Conservation (phyloP, 2,888 invertebrate species). For the Zaprionus obscuricornis region DNA sequence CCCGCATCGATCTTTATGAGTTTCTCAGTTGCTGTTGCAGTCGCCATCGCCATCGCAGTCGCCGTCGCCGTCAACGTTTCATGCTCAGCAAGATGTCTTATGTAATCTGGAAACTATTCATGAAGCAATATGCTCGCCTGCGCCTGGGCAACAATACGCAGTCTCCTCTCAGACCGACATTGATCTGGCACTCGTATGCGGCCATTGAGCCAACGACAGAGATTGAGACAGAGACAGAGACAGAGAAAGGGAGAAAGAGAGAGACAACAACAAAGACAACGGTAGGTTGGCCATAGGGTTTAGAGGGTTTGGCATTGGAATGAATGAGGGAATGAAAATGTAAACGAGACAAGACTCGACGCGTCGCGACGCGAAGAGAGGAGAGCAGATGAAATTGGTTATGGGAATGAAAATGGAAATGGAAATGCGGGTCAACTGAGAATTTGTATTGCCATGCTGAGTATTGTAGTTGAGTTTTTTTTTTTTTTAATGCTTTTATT, state of each 20-base stretch:
- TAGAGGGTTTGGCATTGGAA: constrained; percentile 19
- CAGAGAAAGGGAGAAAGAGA: neutral
- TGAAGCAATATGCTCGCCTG: constrained; percentile 81
- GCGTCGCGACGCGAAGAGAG: too few relatives aligned
- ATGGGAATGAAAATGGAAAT: constrained; percentile 10
- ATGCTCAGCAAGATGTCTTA: constrained; percentile 75
- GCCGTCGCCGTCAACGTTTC: constrained; percentile 8
- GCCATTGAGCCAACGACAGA: constrained; percentile 43
- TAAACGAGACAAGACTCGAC: too few relatives aligned
- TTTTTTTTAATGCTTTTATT: too few relatives aligned
- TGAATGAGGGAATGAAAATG: constrained; percentile 22
- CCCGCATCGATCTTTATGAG: constrained; percentile 61
- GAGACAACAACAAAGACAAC: constrained; percentile 2
- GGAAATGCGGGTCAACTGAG: constrained; percentile 49
- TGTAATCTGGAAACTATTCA: constrained; percentile 82
- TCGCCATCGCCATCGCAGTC: neutral
- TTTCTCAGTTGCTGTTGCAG: constrained; percentile 12
- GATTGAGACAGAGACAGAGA: constrained; percentile 15
- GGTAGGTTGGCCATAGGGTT: constrained; percentile 36
- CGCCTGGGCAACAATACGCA: constrained; percentile 73
- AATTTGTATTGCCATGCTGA: constrained; percentile 6
- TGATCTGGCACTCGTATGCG: constrained; percentile 73
- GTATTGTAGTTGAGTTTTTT: neutral
- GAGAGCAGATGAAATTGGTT: constrained; percentile 28
- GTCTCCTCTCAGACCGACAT: constrained; percentile 55